These are phyloP conservation scores for Microctonus hyperodae DNA, from an alignment of 2,888 invertebrate species.

Conservation along the genomic window DNA sequence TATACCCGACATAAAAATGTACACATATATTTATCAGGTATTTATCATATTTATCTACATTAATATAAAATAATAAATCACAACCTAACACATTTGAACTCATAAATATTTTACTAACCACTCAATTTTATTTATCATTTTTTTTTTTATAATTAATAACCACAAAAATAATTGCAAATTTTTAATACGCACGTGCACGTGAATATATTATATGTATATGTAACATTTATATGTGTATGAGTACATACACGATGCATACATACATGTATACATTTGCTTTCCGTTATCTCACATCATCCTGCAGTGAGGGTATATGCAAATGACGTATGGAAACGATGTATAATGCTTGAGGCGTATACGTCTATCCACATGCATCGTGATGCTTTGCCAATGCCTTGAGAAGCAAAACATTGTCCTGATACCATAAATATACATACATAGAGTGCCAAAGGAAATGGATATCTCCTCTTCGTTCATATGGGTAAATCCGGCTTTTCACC, in stretches of 20 bases:
- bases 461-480: constrained; percentile 3
- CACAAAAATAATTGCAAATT: too few species aligned
- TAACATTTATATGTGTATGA: too few species aligned
- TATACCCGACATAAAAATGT: too few species aligned
- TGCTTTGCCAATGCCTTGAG: neutral
- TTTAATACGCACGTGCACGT: too few species aligned
- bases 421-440: neutral
- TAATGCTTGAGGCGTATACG: constrained; percentile 4
- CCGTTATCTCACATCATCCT: neutral
- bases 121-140: too few species aligned
- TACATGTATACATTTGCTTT: neutral
- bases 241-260: too few species aligned
- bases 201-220: too few species aligned
- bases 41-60: neutral
- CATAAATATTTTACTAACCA: neutral
- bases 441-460: neutral
- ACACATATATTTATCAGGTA: neutral
- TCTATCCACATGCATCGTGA: neutral
- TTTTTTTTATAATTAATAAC: too few species aligned
- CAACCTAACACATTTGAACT: neutral
- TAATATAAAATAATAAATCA: neutral
- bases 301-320: neutral
- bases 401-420: constrained; percentile 5
- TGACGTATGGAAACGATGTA: neutral
- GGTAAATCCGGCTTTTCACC: constrained; percentile 8